These are phyloP conservation scores for Babylonia areolata DNA, from an alignment of 1,140 invertebrate species.

Conservation along the genomic window DNA sequence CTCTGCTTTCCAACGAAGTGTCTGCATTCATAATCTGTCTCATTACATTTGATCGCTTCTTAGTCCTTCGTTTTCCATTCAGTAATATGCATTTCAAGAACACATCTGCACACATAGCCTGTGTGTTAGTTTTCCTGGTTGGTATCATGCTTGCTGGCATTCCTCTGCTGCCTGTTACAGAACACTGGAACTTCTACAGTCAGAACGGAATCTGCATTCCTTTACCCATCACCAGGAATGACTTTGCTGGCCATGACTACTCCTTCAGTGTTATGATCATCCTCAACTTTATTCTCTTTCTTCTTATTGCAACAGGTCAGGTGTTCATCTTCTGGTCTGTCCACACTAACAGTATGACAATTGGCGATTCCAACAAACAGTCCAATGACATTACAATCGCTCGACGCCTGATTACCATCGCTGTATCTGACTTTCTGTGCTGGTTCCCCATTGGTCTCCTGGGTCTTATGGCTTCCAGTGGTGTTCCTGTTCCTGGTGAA, in stretches of 20 bases:
- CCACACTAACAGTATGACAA: neutral
- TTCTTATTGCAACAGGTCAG: constrained; percentile 49
- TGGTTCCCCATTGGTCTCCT: neutral
- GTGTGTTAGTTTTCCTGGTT: neutral
- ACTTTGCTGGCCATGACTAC: constrained; percentile 46
- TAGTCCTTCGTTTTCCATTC: neutral
- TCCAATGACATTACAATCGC: neutral
- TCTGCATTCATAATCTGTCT: constrained; percentile 33
- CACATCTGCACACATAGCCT: neutral
- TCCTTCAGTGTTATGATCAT: constrained; percentile 45
- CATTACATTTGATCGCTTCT: constrained; percentile 53
- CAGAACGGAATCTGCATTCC: constrained; percentile 51
- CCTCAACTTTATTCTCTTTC: constrained; percentile 46
- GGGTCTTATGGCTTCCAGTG: neutral
- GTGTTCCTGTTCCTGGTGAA: neutral
- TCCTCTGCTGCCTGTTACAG: neutral
- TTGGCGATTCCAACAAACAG: neutral
- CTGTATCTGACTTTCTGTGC: neutral
- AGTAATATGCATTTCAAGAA: neutral
- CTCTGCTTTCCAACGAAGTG: constrained; percentile 31
- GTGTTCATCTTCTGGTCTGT: neutral
- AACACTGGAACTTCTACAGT: constrained; percentile 48
- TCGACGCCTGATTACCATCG: neutral
- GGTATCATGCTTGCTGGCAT: neutral
- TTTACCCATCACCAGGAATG: constrained; percentile 44